Conservation (phyloP, 92 coral and sea anemone species). For the Siderastrea radians region DNA sequence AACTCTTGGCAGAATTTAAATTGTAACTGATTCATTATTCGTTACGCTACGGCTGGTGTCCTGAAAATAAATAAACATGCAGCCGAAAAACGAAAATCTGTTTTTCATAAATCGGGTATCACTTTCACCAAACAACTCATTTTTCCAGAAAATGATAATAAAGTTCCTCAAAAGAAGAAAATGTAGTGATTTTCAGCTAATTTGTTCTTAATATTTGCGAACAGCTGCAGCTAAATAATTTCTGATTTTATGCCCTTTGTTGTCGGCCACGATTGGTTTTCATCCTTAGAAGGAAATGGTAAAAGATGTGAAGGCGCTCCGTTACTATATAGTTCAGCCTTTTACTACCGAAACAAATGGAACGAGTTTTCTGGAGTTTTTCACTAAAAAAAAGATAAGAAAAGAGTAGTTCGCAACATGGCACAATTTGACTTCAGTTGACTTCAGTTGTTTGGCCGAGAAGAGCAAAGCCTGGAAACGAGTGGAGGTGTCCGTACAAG, state of each 20-base stretch:
- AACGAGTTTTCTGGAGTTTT: not conserved
- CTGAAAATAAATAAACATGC: not conserved
- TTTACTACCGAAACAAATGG: not conserved
- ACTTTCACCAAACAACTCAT: not conserved
- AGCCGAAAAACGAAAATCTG: not conserved
- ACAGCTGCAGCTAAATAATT: not conserved
- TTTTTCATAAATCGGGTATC: not conserved
- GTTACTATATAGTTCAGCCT: not conserved
- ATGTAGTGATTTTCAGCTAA: not conserved
- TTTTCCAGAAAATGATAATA: not conserved
- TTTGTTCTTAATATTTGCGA: not conserved
- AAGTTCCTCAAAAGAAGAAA: no score
- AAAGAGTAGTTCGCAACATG: no score
- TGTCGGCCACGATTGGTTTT: not conserved
- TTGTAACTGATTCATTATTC: not conserved
- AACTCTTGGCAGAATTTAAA: not conserved
- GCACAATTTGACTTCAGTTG: no score
- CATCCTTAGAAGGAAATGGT: slow-evolving; percentile 25
- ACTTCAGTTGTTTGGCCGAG: no score
- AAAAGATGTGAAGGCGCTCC: not conserved
- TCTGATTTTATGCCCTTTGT: not conserved
- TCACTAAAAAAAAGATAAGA: not conserved
- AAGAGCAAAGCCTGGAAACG: no score
- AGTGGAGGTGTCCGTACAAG: no score
- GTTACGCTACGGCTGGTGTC: not conserved